Conservation (phyloP, 2,797 vertebrate genomes). For the Poecilia gillii region DNA sequence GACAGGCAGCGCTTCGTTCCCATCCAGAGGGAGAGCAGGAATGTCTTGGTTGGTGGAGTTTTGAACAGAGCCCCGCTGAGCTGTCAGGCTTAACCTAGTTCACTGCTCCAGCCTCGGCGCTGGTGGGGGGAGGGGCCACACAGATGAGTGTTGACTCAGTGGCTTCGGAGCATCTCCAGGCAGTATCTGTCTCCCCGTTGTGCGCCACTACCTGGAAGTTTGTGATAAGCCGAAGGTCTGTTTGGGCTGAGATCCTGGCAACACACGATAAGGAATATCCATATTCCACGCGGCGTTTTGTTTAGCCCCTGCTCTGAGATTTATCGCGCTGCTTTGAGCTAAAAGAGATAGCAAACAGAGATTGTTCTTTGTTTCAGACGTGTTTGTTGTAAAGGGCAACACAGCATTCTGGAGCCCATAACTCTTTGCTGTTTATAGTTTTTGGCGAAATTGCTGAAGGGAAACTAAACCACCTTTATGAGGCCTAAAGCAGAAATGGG, state of each 20-base stretch:
- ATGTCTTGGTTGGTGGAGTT: conserved; percentile 38
- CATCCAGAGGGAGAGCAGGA: conserved; percentile 37
- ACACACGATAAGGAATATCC: conserved; percentile 63
- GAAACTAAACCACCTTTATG: conserved; percentile 2
- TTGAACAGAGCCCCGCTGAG: conserved; percentile 60
- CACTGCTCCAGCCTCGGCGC: conserved; percentile 56
- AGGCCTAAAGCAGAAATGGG: not conserved
- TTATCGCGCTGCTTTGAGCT: conserved; percentile 12
- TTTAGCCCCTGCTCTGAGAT: conserved; percentile 28
- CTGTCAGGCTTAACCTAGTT: conserved; percentile 75
- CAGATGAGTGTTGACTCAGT: conserved; percentile 57
- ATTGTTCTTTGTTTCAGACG: conserved; percentile 11
- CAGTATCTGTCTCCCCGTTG: conserved; percentile 51
- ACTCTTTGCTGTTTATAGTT: conserved; percentile 21
- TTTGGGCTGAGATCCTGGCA: conserved; percentile 61
- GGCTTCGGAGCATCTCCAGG: conserved; percentile 61
- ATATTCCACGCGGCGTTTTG: conserved; percentile 44
- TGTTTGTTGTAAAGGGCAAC: conserved; percentile 6
- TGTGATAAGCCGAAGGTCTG: conserved; percentile 64
- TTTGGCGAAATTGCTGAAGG: conserved; percentile 8
- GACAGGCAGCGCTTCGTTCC: conserved; percentile 34
- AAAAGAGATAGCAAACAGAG: conserved; percentile 10
- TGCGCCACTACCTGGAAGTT: conserved; percentile 64
- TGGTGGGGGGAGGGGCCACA: conserved; percentile 64
- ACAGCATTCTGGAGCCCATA: conserved; percentile 21